Conservation (phyloP, 2,888 invertebrate genomes). For the Dicyrtomina minuta region DNA sequence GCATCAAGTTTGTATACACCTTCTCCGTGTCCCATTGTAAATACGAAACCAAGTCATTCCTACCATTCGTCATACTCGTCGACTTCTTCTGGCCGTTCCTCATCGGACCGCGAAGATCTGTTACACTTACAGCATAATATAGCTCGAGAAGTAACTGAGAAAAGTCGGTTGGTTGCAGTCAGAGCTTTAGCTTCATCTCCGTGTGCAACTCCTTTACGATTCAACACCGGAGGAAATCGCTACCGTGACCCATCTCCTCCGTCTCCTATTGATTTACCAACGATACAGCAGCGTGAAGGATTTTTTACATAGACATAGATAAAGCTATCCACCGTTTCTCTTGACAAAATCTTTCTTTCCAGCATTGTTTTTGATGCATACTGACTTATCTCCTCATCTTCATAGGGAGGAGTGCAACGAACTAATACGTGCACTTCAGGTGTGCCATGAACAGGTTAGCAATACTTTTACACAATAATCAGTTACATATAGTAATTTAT, state of each 20-base stretch:
- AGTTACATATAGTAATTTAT: not conserved
- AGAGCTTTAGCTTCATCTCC: constrained; percentile 47
- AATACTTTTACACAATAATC: not conserved
- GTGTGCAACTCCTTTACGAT: constrained; percentile 25
- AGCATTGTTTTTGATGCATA: constrained; percentile 54
- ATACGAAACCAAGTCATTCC: no score
- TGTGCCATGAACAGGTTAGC: constrained; percentile 70
- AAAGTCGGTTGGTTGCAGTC: constrained; percentile 49
- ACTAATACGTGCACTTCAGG: constrained; percentile 66
- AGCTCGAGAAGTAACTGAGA: constrained; percentile 51
- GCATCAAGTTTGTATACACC: constrained; percentile 15
- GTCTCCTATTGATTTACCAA: constrained; percentile 49
- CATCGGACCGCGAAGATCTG: constrained; percentile 51
- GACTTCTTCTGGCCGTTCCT: constrained; percentile 45
- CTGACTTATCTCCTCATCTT: constrained; percentile 58
- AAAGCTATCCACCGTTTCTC: not conserved
- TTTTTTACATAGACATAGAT: constrained; percentile 53
- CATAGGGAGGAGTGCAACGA: constrained; percentile 78
- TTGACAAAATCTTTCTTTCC: not conserved
- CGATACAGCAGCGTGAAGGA: constrained; percentile 52
- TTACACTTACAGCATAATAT: constrained; percentile 52
- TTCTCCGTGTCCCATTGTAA: no score
- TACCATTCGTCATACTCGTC: constrained; percentile 49
- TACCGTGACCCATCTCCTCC: constrained; percentile 52
- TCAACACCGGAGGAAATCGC: constrained; percentile 27